Percentiles rank a stretch among this genome's conserved stretches.
Conservation (phyloP, 2,888 invertebrate species). For the Amphimallon solstitiale region DNA sequence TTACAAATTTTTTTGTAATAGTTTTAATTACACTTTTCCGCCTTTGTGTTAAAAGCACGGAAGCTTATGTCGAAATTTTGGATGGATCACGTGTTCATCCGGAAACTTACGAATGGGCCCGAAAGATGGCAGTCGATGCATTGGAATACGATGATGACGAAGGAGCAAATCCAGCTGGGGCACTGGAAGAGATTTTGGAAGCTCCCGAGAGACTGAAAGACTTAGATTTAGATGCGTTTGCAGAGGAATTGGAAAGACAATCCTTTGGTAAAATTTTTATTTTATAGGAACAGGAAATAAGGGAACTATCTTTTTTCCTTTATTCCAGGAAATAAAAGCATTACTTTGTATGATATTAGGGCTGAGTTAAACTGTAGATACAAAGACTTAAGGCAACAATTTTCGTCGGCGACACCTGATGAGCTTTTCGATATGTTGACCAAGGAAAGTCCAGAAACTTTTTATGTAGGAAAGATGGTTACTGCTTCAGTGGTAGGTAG, state of each 20-base stretch:
- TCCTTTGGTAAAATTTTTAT: conserved; percentile 60
- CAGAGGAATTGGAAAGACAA: conserved; percentile 94
- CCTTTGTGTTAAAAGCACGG: conserved; percentile 76
- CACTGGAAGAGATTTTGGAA: conserved; percentile 96
- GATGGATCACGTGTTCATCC: conserved; percentile 99
- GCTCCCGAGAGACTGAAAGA: conserved; percentile 94
- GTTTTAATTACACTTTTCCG: no score
- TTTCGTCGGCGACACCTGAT: conserved; percentile 82
- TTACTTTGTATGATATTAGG: conserved; percentile 96
- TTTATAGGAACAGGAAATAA: background rate
- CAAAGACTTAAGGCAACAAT: conserved; percentile 86
- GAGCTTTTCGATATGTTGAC: conserved; percentile 95
- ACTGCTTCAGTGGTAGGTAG: conserved; percentile 73
- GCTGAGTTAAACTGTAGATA: conserved; percentile 94
- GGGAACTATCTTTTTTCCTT: background rate
- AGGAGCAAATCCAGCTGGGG: conserved; percentile 95
- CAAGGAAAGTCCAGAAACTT: conserved; percentile 94
- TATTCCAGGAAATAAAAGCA: conserved; percentile 78
- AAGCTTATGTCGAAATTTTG: conserved; percentile 93
- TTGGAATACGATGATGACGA: conserved; percentile 98
- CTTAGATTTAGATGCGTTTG: conserved; percentile 97
- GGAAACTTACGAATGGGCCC: conserved; percentile 99
- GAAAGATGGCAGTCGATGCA: conserved; percentile 99
- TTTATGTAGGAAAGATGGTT: conserved; percentile 89
- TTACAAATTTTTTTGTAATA: no score